These are phyloP conservation scores for Micromys minutus DNA, from an alignment of 2,113 vertebrate species.

Conservation along the genomic window DNA sequence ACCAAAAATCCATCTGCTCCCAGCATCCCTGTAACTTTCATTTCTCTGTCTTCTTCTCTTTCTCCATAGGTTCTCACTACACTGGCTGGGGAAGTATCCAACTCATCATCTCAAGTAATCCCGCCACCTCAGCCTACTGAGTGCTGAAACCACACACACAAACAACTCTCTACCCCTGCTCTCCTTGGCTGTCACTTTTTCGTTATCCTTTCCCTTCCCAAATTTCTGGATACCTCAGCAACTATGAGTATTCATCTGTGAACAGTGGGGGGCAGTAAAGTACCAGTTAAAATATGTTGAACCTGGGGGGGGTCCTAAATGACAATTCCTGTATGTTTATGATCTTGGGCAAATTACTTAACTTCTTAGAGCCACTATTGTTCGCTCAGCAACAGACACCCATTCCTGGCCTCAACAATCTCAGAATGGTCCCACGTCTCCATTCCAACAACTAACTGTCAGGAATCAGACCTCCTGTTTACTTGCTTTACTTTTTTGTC, in stretches of 20 bases:
- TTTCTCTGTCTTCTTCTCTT: neutral
- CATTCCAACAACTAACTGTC: neutral
- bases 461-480: neutral
- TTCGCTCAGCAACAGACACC: neutral
- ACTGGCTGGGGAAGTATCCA: neutral
- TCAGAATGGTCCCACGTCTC: neutral
- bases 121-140: neutral
- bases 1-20: slow-evolving; percentile 2
- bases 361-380: slow-evolving; percentile 22
- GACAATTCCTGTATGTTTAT: neutral
- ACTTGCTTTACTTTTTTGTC: neutral
- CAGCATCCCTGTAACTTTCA: neutral
- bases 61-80: neutral
- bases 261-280: slow-evolving; percentile 67
- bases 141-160: neutral
- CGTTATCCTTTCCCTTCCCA: slow-evolving; percentile 6
- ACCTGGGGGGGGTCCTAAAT: neutral
- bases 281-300: slow-evolving; percentile 20
- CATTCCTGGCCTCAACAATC: neutral
- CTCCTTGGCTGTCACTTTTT: neutral
- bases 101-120: neutral
- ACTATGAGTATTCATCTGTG: neutral
- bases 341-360: slow-evolving; percentile 19
- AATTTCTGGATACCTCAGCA: slow-evolving; percentile 6
- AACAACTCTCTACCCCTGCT: neutral